Evolutionary conservation across 2,888 invertebrate species (phyloP), one percentile per base, ranked within the genome.

Genomic region (Drosophila niveifrons): DNA sequence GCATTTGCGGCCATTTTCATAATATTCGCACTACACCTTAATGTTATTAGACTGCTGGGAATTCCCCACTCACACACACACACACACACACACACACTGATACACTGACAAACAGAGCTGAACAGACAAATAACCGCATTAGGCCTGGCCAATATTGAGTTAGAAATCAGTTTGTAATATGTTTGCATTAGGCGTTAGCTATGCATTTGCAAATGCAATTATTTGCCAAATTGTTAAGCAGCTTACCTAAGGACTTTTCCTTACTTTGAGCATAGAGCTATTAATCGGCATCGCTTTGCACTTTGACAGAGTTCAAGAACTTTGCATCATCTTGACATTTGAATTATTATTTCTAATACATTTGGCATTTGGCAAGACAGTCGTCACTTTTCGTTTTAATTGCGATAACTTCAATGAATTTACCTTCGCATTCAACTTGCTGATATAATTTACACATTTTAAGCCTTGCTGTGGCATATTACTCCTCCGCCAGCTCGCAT

Each of bases 1-100:
- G 50, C 31, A 53, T 73, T 70, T 85, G 82, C 63, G 86, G 86
- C 67, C 65, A 83, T 76, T 86, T 86, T 86, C 83, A 86, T 83
- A 84, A 83, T 83, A 78, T 75, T 69, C 73, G 64, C 73, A 84
- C 47, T 18, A 75, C 72, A 80, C 78, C 75, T 68, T 74, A 72
- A 82, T 82, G 72, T 67, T 78, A 82, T 84, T 83, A 67, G 69
- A 65, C 83, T 80, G 63, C 50, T 55, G 84, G 80, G 78, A 78
- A 67, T 79, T 62, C 67, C 50, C 47, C 31, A 28, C 39, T 52
- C 28, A 36, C 28, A 52, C 15, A 29, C 15, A 59, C 6, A 46
- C 34, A 41, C 36, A 46, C 18, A 36, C 41, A 41, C 8, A 51
- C n/a, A 15, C 11, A 46, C n/a, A 36, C 44, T 36, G 3, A 51